phyloP scores from a whole-genome alignment of 2,797 vertebrate species.

The Spinibarbus caldwelli region DNA sequence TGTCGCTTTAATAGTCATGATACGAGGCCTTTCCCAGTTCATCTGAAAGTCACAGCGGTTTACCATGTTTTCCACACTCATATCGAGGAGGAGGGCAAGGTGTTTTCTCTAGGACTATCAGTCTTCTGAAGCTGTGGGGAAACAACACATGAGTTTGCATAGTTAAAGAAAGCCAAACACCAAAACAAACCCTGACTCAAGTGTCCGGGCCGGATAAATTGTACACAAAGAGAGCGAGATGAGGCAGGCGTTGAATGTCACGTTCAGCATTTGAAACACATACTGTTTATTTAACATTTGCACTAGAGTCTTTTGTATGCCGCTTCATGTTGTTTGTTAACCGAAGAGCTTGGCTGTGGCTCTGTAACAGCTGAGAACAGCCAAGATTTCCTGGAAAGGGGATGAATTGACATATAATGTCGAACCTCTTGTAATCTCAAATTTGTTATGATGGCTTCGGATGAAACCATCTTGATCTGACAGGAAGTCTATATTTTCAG shows the following conservation, averaged over 20 bases:
- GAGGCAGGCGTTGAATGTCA: constrained; percentile 36
- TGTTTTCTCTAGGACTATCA: constrained; percentile 49
- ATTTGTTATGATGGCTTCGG: constrained; percentile 67
- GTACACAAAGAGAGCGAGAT: constrained; percentile 30
- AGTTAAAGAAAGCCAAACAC: constrained; percentile 69
- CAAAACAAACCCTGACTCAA: constrained; percentile 67
- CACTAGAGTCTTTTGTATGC: constrained; percentile 51
- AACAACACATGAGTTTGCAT: constrained; percentile 64
- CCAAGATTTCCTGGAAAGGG: constrained; percentile 69
- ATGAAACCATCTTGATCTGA: constrained; percentile 59
- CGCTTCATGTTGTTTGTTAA: constrained; percentile 66
- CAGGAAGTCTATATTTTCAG: constrained; percentile 54
- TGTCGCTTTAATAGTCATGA: background rate
- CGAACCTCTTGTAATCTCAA: constrained; percentile 68
- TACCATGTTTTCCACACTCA: constrained; percentile 48
- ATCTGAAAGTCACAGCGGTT: constrained; percentile 33
- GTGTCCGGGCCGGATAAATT: constrained; percentile 44
- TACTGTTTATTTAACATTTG: constrained; percentile 33
- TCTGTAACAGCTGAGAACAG: constrained; percentile 65
- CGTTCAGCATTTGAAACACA: constrained; percentile 27
- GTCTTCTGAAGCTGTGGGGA: constrained; percentile 49
- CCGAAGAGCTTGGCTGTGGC: constrained; percentile 58
- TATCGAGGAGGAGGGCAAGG: background rate
- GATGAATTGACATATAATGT: constrained; percentile 62
- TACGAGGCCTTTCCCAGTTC: constrained; percentile 22